These are phyloP conservation scores for Aphrocallistes beatrix DNA, from an alignment of 37 sponge, comb jelly and placozoan species.

Conservation along the genomic window DNA sequence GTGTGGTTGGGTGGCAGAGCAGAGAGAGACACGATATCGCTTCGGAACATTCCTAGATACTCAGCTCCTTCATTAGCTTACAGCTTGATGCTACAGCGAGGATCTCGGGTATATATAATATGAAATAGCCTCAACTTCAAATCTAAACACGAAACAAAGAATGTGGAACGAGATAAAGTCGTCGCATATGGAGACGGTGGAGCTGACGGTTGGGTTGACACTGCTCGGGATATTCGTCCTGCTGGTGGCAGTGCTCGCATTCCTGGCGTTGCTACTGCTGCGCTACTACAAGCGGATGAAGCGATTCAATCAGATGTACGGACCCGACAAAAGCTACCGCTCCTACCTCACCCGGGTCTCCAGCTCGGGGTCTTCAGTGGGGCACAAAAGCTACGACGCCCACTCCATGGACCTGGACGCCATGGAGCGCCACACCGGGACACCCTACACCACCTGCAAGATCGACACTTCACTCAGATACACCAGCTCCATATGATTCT, in stretches of 20 bases:
- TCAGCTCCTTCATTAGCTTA: too few relatives aligned
- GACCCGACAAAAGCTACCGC: background rate
- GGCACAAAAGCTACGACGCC: background rate
- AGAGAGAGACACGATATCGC: too few relatives aligned
- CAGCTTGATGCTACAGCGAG: too few relatives aligned
- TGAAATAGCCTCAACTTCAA: too few relatives aligned
- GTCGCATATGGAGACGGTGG: too few relatives aligned
- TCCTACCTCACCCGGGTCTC: background rate
- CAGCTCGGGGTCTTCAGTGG: background rate
- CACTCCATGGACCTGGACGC: background rate
- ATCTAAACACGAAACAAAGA: too few relatives aligned
- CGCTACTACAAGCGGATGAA: background rate
- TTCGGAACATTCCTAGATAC: too few relatives aligned
- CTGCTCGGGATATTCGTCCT: background rate
- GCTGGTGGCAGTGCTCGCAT: background rate
- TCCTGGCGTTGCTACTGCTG: background rate
- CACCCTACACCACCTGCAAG: background rate
- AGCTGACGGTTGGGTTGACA: background rate
- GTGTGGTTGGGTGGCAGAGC: too few relatives aligned
- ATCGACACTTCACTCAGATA: background rate
- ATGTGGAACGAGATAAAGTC: too few relatives aligned
- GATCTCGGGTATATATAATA: too few relatives aligned
- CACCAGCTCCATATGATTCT: too few relatives aligned
- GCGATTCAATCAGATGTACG: background rate
- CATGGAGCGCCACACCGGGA: background rate